A percentile compares a stretch with the other conserved stretches of the same genome.
phyloP scores from a whole-genome alignment of 2,113 vertebrate genomes.

The Cyprinodon variegatus region DNA sequence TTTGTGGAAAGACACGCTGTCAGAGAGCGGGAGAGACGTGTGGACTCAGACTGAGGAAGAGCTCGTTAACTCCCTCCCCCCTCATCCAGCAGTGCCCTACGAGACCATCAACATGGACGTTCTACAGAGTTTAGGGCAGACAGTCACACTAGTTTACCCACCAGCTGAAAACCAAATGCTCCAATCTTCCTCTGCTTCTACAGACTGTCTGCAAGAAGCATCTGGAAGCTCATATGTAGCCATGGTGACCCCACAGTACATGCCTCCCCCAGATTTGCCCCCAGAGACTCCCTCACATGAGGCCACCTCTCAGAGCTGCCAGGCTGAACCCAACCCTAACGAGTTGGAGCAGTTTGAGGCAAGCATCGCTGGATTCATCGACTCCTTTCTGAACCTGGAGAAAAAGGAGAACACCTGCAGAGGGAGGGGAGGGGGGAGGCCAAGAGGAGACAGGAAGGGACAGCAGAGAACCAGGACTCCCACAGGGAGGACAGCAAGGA shows the following conservation, averaged over 20 bases:
- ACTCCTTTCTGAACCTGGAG: conserved; percentile 62
- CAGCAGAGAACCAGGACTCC: conserved; percentile 20
- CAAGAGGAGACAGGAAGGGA: not conserved
- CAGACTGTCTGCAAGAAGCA: not conserved
- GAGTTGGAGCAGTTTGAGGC: conserved; percentile 64
- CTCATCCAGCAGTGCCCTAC: conserved; percentile 7
- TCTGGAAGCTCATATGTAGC: conserved; percentile 12
- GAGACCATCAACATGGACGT: conserved; percentile 45
- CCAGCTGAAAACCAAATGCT: conserved; percentile 14
- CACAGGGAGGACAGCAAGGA: not conserved
- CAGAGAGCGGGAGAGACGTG: conserved; percentile 16
- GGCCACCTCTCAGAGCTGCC: conserved; percentile 7
- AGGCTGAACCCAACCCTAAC: not conserved
- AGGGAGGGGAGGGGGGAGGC: not conserved
- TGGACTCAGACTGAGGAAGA: conserved; percentile 55
- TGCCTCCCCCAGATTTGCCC: not conserved
- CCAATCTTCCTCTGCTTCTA: conserved; percentile 4
- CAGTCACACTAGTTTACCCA: conserved; percentile 35
- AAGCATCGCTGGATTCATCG: conserved; percentile 78
- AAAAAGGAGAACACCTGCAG: not conserved
- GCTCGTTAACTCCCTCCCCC: not conserved
- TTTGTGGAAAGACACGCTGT: conserved; percentile 40
- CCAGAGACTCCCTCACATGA: not conserved
- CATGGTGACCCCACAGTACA: not conserved
- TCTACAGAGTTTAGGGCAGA: conserved; percentile 36